Percentiles rank a stretch among this genome's conserved stretches.
phyloP scores from a whole-genome alignment of 2,888 invertebrate species.

The Campaea margaritaria region DNA sequence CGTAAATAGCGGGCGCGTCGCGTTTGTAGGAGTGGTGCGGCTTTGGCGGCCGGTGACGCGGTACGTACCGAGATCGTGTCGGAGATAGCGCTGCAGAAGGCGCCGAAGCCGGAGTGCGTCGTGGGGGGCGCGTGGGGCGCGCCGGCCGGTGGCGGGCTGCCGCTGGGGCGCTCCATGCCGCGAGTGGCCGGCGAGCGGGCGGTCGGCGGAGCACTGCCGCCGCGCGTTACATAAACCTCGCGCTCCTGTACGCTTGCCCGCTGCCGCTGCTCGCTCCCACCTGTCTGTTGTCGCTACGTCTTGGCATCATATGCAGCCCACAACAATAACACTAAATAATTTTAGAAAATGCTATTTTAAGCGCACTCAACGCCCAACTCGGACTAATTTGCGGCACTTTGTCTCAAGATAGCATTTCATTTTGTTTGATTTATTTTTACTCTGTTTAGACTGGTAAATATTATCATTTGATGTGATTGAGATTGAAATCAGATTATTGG shows the following conservation, averaged over 20 bases:
- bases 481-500: background rate
- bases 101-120: conserved; percentile 73
- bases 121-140: conserved; percentile 53
- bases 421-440: conserved; percentile 9
- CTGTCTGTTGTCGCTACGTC: conserved; percentile 79
- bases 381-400: conserved; percentile 65
- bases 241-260: conserved; percentile 51
- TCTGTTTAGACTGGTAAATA: background rate
- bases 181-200: conserved; percentile 67
- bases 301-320: conserved; percentile 78
- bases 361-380: conserved; percentile 61
- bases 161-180: conserved; percentile 73
- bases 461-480: conserved; percentile 2
- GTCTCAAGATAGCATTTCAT: conserved; percentile 52
- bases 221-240: conserved; percentile 74
- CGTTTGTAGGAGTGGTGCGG: conserved; percentile 40
- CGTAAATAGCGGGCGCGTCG: conserved; percentile 48
- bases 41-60: conserved; percentile 36
- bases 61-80: conserved; percentile 82
- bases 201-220: conserved; percentile 77
- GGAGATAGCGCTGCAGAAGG: conserved; percentile 82
- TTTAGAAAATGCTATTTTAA: conserved; percentile 77
- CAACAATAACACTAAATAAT: conserved; percentile 83
- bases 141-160: conserved; percentile 63
- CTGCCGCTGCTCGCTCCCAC: conserved; percentile 70